These are phyloP conservation scores for Atrina japonica DNA, from an alignment of 2,888 invertebrate species.

Conservation along the genomic window DNA sequence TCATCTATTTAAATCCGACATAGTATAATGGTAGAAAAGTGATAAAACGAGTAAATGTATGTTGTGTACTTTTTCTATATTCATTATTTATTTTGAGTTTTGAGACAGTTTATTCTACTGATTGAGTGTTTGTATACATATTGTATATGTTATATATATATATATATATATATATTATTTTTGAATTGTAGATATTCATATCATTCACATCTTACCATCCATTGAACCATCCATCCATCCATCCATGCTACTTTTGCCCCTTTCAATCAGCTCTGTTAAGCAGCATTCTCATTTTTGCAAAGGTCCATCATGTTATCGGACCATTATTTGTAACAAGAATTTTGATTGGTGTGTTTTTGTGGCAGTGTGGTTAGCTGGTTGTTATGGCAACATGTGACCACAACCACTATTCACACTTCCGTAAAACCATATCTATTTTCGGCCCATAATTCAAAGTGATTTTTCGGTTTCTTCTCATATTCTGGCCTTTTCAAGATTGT, in stretches of 20 bases:
- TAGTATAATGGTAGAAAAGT: no score
- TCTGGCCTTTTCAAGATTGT: slow-evolving; percentile 30
- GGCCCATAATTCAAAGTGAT: slow-evolving; percentile 35
- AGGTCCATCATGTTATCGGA: slow-evolving; percentile 19
- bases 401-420: slow-evolving; percentile 98
- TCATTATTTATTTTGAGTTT: no score
- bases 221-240: slow-evolving; percentile 64
- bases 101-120: no score
- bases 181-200: no score
- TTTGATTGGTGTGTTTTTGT: slow-evolving; percentile 82
- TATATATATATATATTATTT: no score
- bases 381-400: slow-evolving; percentile 85
- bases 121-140: no score
- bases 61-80: no score
- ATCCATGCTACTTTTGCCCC: slow-evolving; percentile 45
- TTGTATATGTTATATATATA: no score
- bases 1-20: no score
- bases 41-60: no score
- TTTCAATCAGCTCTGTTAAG: slow-evolving; percentile 32
- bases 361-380: slow-evolving; percentile 99
- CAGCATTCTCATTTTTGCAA: slow-evolving; percentile 23
- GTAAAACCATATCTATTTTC: slow-evolving; percentile 59
- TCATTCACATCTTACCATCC: slow-evolving; percentile 42
- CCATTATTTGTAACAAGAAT: slow-evolving; percentile 23
- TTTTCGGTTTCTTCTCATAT: neutral